Percentiles rank a stretch among this genome's conserved stretches.
phyloP scores from a whole-genome alignment of 2,888 invertebrate species.

The Ethmia dodecea region DNA sequence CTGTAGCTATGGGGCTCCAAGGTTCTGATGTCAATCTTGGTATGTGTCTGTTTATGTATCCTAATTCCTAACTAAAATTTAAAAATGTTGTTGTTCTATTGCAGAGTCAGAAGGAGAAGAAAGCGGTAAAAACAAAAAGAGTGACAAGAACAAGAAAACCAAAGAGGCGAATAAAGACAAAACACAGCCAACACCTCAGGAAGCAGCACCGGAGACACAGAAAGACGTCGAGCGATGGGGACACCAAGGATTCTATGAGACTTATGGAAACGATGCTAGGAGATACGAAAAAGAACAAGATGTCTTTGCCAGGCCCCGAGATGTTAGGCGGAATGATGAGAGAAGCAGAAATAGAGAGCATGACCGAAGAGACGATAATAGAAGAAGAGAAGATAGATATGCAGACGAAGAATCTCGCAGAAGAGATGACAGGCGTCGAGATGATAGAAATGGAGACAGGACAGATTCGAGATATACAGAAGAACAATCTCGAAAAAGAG shows the following conservation, averaged over 20 bases:
- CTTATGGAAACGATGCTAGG: slow-evolving; percentile 55
- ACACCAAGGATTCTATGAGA: slow-evolving; percentile 66
- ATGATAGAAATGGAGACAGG: slow-evolving; percentile 13
- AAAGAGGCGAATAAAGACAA: slow-evolving; percentile 41
- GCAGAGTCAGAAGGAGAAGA: slow-evolving; percentile 44
- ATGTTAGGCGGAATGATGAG: slow-evolving; percentile 25
- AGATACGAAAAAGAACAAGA: slow-evolving; percentile 32
- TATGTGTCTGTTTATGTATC: no score
- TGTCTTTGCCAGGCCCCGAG: slow-evolving; percentile 34
- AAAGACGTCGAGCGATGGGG: slow-evolving; percentile 56
- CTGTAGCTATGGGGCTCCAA: no score
- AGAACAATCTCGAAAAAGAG: slow-evolving; percentile 5
- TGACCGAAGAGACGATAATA: slow-evolving; percentile 20
- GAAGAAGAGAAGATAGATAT: slow-evolving; percentile 16
- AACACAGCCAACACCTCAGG: slow-evolving; percentile 29
- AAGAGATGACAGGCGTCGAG: slow-evolving; percentile 12
- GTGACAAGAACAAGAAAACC: slow-evolving; percentile 32
- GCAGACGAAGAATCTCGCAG: slow-evolving; percentile 15
- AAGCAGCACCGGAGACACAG: slow-evolving; percentile 23
- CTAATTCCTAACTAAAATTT: no score
- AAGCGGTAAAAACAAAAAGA: slow-evolving; percentile 34
- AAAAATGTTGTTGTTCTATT: slow-evolving; percentile 20
- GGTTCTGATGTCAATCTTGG: no score
- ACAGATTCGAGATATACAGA: slow-evolving; percentile 8
- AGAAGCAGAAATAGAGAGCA: slow-evolving; percentile 11